Evolutionary conservation across 1,140 invertebrate genomes (phyloP).

Genomic region (Drosophila nannoptera): DNA sequence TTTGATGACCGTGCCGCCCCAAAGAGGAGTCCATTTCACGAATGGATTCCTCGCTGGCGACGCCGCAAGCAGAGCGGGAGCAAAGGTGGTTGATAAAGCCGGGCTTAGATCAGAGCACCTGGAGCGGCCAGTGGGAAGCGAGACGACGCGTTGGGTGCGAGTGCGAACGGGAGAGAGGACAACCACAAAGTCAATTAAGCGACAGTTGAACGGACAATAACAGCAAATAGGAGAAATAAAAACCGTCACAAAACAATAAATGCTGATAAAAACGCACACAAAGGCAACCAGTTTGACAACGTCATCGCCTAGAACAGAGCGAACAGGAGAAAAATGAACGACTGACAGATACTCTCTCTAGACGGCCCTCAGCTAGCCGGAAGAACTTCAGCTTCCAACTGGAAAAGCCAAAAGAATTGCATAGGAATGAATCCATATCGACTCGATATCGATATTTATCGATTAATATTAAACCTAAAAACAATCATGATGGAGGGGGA

Average conservation of each 20-base stretch:
- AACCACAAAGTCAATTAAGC: slow-evolving; percentile 68
- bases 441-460: neutral
- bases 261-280: slow-evolving; percentile 62
- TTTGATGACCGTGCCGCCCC: slow-evolving; percentile 20
- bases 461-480: no score
- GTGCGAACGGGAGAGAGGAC: slow-evolving; percentile 12
- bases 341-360: neutral
- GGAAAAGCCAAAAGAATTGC: neutral
- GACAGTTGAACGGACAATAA: slow-evolving; percentile 70
- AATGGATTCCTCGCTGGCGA: slow-evolving; percentile 5
- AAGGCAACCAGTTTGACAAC: slow-evolving; percentile 66
- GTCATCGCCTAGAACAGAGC: slow-evolving; percentile 51
- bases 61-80: neutral
- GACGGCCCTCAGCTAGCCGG: neutral
- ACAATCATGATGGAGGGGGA: no score
- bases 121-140: slow-evolving; percentile 14
- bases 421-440: neutral
- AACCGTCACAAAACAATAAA: slow-evolving; percentile 75
- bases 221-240: slow-evolving; percentile 41
- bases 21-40: slow-evolving; percentile 8
- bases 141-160: neutral
- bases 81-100: neutral
- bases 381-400: neutral
- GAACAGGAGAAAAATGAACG: slow-evolving; percentile 4
- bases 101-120: slow-evolving; percentile 17